Evolutionary conservation across 2,888 invertebrate species (phyloP).

Genomic region (Beris chalybata): DNA sequence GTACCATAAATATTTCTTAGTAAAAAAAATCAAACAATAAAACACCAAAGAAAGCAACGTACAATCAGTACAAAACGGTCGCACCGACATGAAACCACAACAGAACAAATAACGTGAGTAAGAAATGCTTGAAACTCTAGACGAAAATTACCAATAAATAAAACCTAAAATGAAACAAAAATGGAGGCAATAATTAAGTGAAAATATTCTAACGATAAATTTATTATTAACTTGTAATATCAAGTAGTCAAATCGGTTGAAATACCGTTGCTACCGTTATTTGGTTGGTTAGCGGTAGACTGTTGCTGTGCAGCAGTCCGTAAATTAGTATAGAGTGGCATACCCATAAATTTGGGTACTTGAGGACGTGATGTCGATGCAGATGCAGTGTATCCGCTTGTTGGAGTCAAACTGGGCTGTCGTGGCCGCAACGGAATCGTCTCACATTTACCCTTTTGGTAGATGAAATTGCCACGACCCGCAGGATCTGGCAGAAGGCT

Average conservation of each 20-base stretch:
- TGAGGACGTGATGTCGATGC: conserved; percentile 37
- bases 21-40: not conserved
- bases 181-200: not conserved
- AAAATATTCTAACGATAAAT: conserved; percentile 12
- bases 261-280: not conserved
- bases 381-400: not conserved
- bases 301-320: conserved; percentile 2
- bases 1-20: not conserved
- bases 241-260: conserved; percentile 16
- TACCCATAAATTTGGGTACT: conserved; percentile 74
- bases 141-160: conserved; percentile 16
- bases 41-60: conserved; percentile 12
- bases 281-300: not conserved
- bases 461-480: conserved; percentile 78
- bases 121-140: not conserved
- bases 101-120: not conserved
- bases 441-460: conserved; percentile 61
- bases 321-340: conserved; percentile 65
- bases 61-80: too few relatives aligned
- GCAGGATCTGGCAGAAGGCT: conserved; percentile 68
- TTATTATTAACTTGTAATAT: conserved; percentile 12
- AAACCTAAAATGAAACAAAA: not conserved
- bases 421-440: conserved; percentile 47
- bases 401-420: conserved; percentile 31
- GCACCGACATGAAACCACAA: not conserved